Percentiles rank a stretch among this genome's conserved stretches.
phyloP scores from a whole-genome alignment of 2,113 vertebrate genomes.

The Lophius piscatorius region DNA sequence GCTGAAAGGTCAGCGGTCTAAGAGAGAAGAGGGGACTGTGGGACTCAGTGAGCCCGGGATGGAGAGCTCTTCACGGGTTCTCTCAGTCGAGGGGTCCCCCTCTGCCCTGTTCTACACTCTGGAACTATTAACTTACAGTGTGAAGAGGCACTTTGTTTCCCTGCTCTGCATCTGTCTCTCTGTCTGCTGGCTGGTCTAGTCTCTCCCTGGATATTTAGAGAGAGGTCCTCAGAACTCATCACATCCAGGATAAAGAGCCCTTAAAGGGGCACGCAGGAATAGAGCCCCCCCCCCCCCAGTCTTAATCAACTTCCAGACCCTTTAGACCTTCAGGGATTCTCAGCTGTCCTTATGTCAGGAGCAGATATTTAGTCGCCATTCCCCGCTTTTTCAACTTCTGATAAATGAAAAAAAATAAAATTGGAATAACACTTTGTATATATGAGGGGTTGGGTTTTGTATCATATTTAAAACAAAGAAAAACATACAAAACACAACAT shows the following conservation, averaged over 20 bases:
- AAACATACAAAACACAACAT: too few species aligned
- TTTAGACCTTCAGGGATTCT: conserved; percentile 43
- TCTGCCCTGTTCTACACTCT: conserved; percentile 55
- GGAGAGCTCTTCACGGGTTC: conserved; percentile 71
- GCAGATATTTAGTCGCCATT: conserved; percentile 25
- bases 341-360: conserved; percentile 35
- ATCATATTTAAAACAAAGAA: too few species aligned
- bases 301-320: conserved; percentile 67
- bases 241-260: conserved; percentile 53
- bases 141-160: conserved; percentile 71
- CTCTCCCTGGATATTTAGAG: conserved; percentile 37
- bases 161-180: conserved; percentile 63
- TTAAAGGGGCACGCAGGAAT: conserved; percentile 54
- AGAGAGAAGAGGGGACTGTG: conserved; percentile 54
- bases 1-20: conserved; percentile 53
- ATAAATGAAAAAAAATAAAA: too few species aligned
- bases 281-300: conserved; percentile 58
- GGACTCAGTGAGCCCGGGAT: conserved; percentile 54
- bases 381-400: too few species aligned
- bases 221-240: conserved; percentile 58
- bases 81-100: conserved; percentile 58
- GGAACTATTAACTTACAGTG: conserved; percentile 68
- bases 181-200: conserved; percentile 29
- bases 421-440: too few species aligned
- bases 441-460: too few species aligned